phyloP scores from a whole-genome alignment of 2,113 vertebrate genomes.

The Gymnarchus niloticus region DNA sequence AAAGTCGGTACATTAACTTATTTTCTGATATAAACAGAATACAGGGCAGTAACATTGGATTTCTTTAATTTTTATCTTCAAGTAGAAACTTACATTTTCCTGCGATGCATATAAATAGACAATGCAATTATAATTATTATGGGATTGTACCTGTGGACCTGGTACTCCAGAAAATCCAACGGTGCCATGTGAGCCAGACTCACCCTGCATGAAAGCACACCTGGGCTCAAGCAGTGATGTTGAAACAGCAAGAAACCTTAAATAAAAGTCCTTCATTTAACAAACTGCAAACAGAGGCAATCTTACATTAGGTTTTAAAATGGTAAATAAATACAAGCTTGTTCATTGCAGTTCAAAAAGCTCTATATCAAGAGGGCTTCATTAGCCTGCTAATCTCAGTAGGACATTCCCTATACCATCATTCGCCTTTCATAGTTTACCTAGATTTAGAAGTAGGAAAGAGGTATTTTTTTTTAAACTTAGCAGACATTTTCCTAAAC shows the following conservation, averaged over 20 bases:
- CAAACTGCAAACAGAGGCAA: neutral
- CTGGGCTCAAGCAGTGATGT: neutral
- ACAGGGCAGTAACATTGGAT: neutral
- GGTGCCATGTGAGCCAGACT: conserved; percentile 48
- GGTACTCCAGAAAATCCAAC: conserved; percentile 49
- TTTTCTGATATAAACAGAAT: neutral
- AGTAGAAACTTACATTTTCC: neutral
- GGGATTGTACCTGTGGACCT: conserved; percentile 58
- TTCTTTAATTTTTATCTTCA: neutral
- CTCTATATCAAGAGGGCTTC: neutral
- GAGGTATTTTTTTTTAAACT: too few species aligned
- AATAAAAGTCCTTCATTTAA: neutral
- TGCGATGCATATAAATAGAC: neutral
- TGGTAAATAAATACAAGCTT: neutral
- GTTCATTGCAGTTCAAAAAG: neutral
- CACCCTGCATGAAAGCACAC: conserved; percentile 49
- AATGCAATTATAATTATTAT: neutral
- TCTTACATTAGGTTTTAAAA: neutral
- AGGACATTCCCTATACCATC: neutral
- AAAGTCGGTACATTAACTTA: neutral
- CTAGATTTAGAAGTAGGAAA: too few species aligned
- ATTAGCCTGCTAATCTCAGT: neutral
- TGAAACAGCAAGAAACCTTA: neutral
- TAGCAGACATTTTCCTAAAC: neutral
- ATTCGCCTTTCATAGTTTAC: neutral